Evolutionary conservation across 1,140 invertebrate species (phyloP), one percentile per base, ranked within the genome.

Genomic region (Yoshiicerus persimilis): DNA sequence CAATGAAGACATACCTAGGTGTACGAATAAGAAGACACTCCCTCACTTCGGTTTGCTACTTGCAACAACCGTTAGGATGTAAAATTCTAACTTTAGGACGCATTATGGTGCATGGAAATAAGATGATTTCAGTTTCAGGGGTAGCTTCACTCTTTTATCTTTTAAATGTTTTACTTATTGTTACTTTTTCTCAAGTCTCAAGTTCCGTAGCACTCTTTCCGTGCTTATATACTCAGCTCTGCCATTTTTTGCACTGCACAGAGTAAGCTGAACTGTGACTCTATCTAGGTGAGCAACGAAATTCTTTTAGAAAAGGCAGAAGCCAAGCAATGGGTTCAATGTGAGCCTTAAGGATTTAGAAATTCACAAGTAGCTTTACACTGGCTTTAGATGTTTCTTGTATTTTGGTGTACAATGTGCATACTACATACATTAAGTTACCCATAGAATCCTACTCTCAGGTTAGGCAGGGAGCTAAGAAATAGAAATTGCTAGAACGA

Each of bases 61-160:
- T 70, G 25, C 9, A 70, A 47, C 20, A 20, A 16, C 66, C 1
- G 25, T 30, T 70, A 30, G 13, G 25, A 56, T 30, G 32, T 80
- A 80, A 80, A 36, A 38, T 80, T 36, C 32, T 80, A 80, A 80
- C 75, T 80, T 38, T 80, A 80, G 75, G 20, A 80, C 20, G 34
- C 75, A 80, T 80, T 80, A 36, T 80, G 30, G 75, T 80, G 75
- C 75, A 80, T 80, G 75, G 75, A 80, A 80, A 80, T 80, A 80
- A 80, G 75, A 80, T 80, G 75, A 36, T 80, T 36, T 34, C 16
- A 36, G 32, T 80, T 36, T 32, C 20, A 36, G 32, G 30, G 32
- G 38, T 10, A 80, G 34, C 75, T 38, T 80, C 75, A 80, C 32
- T 80, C 32, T 80, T 32, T 80, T 77, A 30, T 30, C 32, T 32